These are phyloP conservation scores for Tachina fera DNA, from an alignment of 2,888 invertebrate genomes.

Conservation along the genomic window DNA sequence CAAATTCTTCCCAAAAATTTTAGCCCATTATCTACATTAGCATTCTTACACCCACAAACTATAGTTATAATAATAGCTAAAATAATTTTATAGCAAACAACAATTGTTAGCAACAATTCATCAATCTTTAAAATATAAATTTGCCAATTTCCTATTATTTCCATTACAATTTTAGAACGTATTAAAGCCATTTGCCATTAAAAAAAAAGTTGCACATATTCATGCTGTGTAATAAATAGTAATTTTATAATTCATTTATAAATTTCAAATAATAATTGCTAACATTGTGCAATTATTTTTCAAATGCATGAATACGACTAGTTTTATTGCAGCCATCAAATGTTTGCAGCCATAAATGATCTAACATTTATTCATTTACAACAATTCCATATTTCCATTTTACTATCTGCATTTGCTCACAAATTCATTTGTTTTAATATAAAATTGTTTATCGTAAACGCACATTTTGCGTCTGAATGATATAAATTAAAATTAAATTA, in stretches of 20 bases:
- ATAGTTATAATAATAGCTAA: too few relatives aligned
- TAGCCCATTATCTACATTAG: too few relatives aligned
- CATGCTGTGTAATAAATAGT: background rate
- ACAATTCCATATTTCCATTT: background rate
- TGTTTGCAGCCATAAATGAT: background rate
- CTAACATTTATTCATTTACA: background rate
- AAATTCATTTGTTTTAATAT: background rate
- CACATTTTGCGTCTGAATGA: background rate
- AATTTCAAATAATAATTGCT: background rate
- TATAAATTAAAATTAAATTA: too few relatives aligned
- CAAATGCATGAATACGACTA: background rate
- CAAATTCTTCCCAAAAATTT: too few relatives aligned
- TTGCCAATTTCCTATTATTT: background rate
- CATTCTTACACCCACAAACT: too few relatives aligned
- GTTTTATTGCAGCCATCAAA: background rate
- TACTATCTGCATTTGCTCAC: background rate
- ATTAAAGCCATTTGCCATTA: background rate
- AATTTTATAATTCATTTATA: background rate
- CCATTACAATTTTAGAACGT: background rate
- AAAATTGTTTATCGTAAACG: background rate
- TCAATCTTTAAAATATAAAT: too few relatives aligned
- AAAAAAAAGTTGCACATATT: background rate
- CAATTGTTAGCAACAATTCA: too few relatives aligned
- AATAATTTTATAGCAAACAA: too few relatives aligned
- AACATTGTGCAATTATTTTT: background rate